Evolutionary conservation across 1,140 invertebrate species (phyloP).

Genomic region (Meloidogyne hapla): DNA sequence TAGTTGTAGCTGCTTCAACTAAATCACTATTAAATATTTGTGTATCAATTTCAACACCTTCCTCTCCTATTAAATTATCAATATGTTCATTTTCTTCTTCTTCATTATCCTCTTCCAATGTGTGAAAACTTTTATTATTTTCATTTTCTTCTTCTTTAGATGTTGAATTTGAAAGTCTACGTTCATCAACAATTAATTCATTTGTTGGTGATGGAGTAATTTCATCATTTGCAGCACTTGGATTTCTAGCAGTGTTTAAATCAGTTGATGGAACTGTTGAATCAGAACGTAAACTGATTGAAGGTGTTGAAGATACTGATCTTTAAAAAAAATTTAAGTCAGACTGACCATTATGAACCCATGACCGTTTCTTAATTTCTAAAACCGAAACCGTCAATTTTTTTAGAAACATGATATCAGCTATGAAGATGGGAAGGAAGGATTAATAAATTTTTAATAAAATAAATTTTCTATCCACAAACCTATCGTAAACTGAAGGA

Average conservation of each 20-base stretch:
- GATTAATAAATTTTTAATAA: too few species aligned
- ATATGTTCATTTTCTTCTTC: neutral
- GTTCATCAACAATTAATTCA: conserved; percentile 15
- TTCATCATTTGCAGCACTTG: conserved; percentile 28
- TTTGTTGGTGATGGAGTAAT: conserved; percentile 39
- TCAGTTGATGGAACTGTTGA: conserved; percentile 15
- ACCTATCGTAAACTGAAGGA: too few species aligned
- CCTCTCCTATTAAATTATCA: neutral
- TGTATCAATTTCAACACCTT: neutral
- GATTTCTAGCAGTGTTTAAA: neutral
- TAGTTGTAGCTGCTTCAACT: conserved; percentile 31
- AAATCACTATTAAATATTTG: conserved; percentile 23
- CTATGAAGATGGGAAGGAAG: too few species aligned
- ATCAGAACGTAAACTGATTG: conserved; percentile 59
- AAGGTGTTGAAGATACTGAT: conserved; percentile 40
- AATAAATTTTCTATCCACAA: too few species aligned
- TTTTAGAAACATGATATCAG: too few species aligned
- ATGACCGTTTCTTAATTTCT: too few species aligned
- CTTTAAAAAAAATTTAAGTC: conserved; percentile 4
- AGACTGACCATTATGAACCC: too few species aligned
- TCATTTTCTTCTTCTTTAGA: neutral
- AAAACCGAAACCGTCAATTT: too few species aligned
- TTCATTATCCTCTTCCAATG: too few species aligned
- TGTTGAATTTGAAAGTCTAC: neutral
- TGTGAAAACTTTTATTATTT: too few species aligned